A percentile compares a stretch with the other conserved stretches of the same genome.
Conservation (phyloP, 2,113 vertebrate genomes). For the Motacilla alba region DNA sequence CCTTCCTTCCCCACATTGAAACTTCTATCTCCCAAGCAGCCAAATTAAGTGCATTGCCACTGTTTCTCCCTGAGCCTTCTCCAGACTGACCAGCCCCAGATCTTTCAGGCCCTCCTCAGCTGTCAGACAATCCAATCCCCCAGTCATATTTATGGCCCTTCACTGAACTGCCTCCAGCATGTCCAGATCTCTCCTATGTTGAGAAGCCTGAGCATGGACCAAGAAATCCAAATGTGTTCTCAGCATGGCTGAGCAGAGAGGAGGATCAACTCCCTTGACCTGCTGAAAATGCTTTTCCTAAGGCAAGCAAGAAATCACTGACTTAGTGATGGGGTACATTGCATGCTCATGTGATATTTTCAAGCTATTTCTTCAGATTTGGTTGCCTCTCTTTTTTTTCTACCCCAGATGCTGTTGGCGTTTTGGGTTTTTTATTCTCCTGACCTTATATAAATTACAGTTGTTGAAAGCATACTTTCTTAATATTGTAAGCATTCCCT, state of each 20-base stretch:
- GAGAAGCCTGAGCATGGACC: background rate
- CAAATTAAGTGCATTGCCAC: background rate
- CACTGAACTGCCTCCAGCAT: background rate
- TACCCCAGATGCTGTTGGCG: background rate
- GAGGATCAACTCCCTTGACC: background rate
- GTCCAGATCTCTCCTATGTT: background rate
- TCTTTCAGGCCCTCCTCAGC: background rate
- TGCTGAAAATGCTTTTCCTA: background rate
- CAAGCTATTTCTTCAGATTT: background rate
- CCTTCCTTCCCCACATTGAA: background rate
- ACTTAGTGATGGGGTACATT: background rate
- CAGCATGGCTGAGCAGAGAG: background rate
- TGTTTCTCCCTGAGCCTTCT: background rate
- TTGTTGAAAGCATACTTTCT: background rate
- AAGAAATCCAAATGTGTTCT: background rate
- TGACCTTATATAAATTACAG: background rate
- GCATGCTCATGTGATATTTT: background rate
- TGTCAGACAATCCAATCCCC: background rate
- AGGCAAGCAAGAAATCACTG: background rate
- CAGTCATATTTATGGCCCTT: background rate
- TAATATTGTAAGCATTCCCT: background rate
- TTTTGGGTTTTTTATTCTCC: background rate
- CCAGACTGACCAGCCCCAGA: background rate
- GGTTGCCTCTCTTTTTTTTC: background rate
- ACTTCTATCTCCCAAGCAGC: background rate